Conservation (phyloP, 2,888 invertebrate genomes). For the Eulithis testata region DNA sequence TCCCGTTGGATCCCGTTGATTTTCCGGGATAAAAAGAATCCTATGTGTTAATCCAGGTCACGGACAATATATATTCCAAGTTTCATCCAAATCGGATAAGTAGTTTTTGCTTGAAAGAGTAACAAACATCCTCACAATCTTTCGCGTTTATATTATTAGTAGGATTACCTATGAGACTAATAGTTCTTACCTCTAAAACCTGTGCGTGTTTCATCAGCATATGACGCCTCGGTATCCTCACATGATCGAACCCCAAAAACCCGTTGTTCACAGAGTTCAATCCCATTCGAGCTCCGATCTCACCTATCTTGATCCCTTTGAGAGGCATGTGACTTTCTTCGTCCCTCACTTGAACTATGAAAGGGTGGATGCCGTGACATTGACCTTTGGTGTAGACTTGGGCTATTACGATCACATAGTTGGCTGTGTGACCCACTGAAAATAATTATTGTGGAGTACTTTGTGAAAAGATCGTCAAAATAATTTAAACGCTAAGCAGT, state of each 20-base stretch:
- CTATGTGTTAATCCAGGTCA: too few relatives aligned
- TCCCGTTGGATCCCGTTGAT: too few relatives aligned
- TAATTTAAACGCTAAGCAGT: too few relatives aligned
- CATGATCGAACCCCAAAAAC: slow-evolving; percentile 93
- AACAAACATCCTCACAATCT: too few relatives aligned
- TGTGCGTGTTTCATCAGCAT: slow-evolving; percentile 98
- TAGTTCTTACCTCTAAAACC: slow-evolving; percentile 84
- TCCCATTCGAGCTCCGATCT: slow-evolving; percentile 96
- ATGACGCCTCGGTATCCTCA: slow-evolving; percentile 92
- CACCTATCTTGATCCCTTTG: slow-evolving; percentile 95
- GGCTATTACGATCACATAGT: slow-evolving; percentile 96
- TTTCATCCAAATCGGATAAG: too few relatives aligned
- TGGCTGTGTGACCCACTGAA: slow-evolving; percentile 96
- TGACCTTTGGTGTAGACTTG: slow-evolving; percentile 93
- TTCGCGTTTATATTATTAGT: too few relatives aligned
- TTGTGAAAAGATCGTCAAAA: too few relatives aligned
- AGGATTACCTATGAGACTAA: too few relatives aligned
- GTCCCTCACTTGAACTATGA: slow-evolving; percentile 95
- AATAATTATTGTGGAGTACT: not conserved
- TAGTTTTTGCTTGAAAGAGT: too few relatives aligned
- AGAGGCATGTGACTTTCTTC: slow-evolving; percentile 94
- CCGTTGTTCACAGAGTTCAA: slow-evolving; percentile 96
- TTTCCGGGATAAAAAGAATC: too few relatives aligned
- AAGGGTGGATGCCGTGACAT: slow-evolving; percentile 95
- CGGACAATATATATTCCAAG: too few relatives aligned